These are phyloP conservation scores for Drosophila vallismaia DNA, from an alignment of 2,888 invertebrate genomes.

Conservation along the genomic window DNA sequence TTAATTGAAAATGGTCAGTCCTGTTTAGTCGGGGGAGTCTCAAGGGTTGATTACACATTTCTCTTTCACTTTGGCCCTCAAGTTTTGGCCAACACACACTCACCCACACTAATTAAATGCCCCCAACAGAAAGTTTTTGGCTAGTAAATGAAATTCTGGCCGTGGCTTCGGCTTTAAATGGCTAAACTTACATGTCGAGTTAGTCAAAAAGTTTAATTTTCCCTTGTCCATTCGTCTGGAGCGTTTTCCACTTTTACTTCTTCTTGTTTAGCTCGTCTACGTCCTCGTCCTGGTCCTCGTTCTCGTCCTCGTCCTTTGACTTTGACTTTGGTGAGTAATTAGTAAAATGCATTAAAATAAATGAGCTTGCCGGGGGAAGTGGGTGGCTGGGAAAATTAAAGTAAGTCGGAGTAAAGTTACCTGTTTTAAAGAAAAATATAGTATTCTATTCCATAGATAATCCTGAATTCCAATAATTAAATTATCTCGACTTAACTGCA, in stretches of 20 bases:
- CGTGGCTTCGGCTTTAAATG: conserved; percentile 59
- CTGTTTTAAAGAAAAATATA: conserved; percentile 27
- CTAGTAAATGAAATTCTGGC: conserved; percentile 61
- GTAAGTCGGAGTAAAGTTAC: conserved; percentile 25
- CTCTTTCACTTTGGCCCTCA: conserved; percentile 19
- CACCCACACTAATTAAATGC: conserved; percentile 58
- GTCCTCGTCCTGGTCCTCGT: background rate
- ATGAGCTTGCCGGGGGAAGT: conserved; percentile 47
- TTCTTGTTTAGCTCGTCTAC: conserved; percentile 32
- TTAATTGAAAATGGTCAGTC: conserved; percentile 64
- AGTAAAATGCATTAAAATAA: conserved; percentile 74
- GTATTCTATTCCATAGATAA: background rate
- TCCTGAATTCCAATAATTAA: background rate
- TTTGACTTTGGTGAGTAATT: conserved; percentile 59
- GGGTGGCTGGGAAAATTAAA: conserved; percentile 8
- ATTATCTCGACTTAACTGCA: background rate
- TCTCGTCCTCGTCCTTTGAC: conserved; percentile 1
- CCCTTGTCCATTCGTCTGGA: conserved; percentile 34
- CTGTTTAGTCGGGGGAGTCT: conserved; percentile 23
- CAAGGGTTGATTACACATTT: conserved; percentile 53
- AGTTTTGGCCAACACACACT: conserved; percentile 16
- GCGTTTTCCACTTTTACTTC: conserved; percentile 28
- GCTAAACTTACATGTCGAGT: conserved; percentile 62
- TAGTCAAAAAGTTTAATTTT: conserved; percentile 71
- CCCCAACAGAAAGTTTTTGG: conserved; percentile 51